Percentiles rank a stretch among this genome's conserved stretches.
Evolutionary conservation across 1,140 invertebrate species (phyloP).

Genomic region (Drosophila varians): DNA sequence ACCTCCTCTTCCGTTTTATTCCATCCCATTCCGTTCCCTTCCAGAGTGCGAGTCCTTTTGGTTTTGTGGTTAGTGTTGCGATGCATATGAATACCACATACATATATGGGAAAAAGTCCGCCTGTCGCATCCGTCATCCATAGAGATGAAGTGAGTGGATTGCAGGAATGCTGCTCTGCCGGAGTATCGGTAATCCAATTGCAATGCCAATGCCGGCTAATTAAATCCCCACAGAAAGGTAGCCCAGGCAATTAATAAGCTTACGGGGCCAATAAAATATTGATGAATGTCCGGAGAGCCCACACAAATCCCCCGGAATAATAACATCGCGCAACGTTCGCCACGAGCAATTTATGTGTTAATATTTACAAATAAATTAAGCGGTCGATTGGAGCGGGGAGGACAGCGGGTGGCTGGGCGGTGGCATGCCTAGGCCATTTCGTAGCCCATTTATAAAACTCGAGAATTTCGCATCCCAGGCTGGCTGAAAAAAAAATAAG

Average conservation of each 20-base stretch:
- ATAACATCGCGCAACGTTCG: slow-evolving; percentile 28
- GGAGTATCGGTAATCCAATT: slow-evolving; percentile 31
- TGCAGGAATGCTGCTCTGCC: too few species aligned
- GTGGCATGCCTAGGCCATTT: slow-evolving; percentile 57
- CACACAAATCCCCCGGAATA: slow-evolving; percentile 36
- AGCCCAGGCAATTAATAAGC: slow-evolving; percentile 51
- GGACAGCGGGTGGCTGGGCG: neutral
- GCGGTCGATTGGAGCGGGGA: slow-evolving; percentile 1
- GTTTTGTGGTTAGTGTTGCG: slow-evolving; percentile 32
- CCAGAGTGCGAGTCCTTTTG: slow-evolving; percentile 14
- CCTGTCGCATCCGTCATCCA: neutral
- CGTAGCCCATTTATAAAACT: slow-evolving; percentile 58
- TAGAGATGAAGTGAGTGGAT: slow-evolving; percentile 3
- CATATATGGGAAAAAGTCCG: neutral
- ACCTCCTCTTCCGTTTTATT: slow-evolving; percentile 9
- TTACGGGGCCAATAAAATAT: slow-evolving; percentile 57
- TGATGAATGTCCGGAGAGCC: slow-evolving; percentile 48
- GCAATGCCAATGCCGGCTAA: slow-evolving; percentile 37
- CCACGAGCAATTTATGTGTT: slow-evolving; percentile 58
- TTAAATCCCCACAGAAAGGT: slow-evolving; percentile 48
- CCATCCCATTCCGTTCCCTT: slow-evolving; percentile 3
- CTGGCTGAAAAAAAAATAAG: neutral
- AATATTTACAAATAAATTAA: slow-evolving; percentile 70
- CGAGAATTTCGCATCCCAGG: slow-evolving; percentile 17
- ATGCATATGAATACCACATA: slow-evolving; percentile 5